Evolutionary conservation across 1,140 invertebrate species (phyloP).

Genomic region (Metaphire vulgaris): DNA sequence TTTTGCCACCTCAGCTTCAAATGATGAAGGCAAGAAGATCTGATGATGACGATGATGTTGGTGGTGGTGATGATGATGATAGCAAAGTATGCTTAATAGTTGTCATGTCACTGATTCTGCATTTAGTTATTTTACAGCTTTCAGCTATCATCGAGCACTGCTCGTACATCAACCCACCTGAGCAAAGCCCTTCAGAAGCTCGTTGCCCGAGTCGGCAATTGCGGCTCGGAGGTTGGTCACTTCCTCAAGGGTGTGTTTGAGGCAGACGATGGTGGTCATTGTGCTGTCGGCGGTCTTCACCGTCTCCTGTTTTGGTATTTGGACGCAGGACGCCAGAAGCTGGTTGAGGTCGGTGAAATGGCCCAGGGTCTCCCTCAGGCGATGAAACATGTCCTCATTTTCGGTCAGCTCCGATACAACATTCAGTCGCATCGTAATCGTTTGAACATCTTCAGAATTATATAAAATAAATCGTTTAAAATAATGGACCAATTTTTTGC

Average conservation of each 20-base stretch:
- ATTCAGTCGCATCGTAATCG: conserved; percentile 64
- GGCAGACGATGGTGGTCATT: conserved; percentile 67
- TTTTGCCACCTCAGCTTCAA: too few species aligned
- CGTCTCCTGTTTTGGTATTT: conserved; percentile 58
- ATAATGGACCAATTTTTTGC: background rate
- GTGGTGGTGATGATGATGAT: too few species aligned
- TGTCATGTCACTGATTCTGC: too few species aligned
- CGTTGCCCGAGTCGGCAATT: conserved; percentile 57
- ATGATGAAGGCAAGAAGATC: too few species aligned
- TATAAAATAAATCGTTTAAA: conserved; percentile 1
- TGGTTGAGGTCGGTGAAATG: conserved; percentile 61
- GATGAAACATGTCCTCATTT: conserved; percentile 56
- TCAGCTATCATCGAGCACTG: background rate
- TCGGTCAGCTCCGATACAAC: conserved; percentile 68
- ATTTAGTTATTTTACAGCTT: too few species aligned
- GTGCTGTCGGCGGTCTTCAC: conserved; percentile 63
- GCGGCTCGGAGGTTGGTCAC: conserved; percentile 62
- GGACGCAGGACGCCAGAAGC: conserved; percentile 58
- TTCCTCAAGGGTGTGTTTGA: conserved; percentile 70
- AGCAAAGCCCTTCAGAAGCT: conserved; percentile 59
- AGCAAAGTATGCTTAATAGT: too few species aligned
- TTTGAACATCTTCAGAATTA: conserved; percentile 50
- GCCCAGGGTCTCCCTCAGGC: conserved; percentile 54
- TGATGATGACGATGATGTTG: too few species aligned
- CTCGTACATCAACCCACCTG: conserved; percentile 52